Evolutionary conservation across 2,888 invertebrate genomes (phyloP).

Genomic region (Eledona agricola): DNA sequence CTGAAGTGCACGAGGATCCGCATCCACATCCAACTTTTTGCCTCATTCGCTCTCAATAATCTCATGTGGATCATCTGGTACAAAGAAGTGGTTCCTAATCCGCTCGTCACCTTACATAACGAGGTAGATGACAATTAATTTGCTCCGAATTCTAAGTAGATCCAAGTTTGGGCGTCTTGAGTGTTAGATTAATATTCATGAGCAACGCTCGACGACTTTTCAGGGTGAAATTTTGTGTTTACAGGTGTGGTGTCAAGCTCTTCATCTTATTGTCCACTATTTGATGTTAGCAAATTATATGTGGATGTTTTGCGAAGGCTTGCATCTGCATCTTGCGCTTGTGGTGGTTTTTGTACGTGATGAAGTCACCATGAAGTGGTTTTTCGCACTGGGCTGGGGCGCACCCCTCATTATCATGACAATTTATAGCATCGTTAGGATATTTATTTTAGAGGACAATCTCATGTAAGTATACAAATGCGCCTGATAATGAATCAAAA

Average conservation of each 20-base stretch:
- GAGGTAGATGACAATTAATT: constrained; percentile 63
- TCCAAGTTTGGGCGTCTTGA: constrained; percentile 2
- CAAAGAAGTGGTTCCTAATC: constrained; percentile 68
- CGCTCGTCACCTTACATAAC: constrained; percentile 68
- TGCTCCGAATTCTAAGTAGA: constrained; percentile 8
- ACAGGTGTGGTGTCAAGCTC: constrained; percentile 75
- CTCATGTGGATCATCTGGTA: constrained; percentile 82
- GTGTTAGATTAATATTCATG: constrained; percentile 19
- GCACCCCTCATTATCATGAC: constrained; percentile 66
- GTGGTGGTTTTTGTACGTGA: constrained; percentile 81
- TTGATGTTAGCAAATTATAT: constrained; percentile 80
- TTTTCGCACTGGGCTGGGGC: constrained; percentile 75
- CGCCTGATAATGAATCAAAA: too few species aligned
- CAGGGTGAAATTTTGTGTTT: too few species aligned
- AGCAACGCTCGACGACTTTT: too few species aligned
- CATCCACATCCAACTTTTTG: constrained; percentile 81
- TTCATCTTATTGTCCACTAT: constrained; percentile 75
- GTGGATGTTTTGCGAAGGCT: constrained; percentile 87
- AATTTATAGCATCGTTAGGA: constrained; percentile 62
- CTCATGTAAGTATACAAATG: constrained; percentile 69
- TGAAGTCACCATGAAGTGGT: constrained; percentile 75
- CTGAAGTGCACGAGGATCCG: constrained; percentile 75
- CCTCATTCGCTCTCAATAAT: constrained; percentile 78
- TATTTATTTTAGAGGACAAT: constrained; percentile 64
- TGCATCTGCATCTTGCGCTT: constrained; percentile 78